phyloP scores from a whole-genome alignment of 2,888 invertebrate species.

The Patella pellucida region DNA sequence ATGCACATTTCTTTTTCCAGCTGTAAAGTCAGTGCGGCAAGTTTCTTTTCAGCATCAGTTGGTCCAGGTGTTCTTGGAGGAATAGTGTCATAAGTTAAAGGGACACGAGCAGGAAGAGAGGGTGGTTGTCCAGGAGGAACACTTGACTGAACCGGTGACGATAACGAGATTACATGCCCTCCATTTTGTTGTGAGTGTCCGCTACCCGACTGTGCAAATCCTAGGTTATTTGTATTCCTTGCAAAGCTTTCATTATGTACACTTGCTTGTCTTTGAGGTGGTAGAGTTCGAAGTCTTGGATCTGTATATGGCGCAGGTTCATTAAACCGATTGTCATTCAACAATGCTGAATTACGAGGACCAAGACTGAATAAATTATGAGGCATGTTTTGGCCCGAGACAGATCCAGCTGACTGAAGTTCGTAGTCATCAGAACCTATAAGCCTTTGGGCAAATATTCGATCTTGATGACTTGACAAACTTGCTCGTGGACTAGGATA shows the following conservation, averaged over 20 bases:
- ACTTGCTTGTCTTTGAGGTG: slow-evolving; percentile 43
- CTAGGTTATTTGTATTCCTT: background rate
- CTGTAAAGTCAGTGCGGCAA: slow-evolving; percentile 45
- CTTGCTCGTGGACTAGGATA: slow-evolving; percentile 72
- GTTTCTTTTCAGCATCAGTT: slow-evolving; percentile 61
- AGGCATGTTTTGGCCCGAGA: slow-evolving; percentile 36
- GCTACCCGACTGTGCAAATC: slow-evolving; percentile 13
- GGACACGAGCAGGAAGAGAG: slow-evolving; percentile 53
- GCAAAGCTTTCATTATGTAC: slow-evolving; percentile 18
- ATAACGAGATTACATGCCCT: slow-evolving; percentile 21
- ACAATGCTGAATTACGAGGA: slow-evolving; percentile 36
- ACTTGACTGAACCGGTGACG: slow-evolving; percentile 14
- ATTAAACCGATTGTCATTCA: slow-evolving; percentile 57
- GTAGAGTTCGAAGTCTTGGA: slow-evolving; percentile 47
- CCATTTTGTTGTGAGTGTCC: slow-evolving; percentile 24
- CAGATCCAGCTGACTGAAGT: slow-evolving; percentile 20
- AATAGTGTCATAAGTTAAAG: slow-evolving; percentile 47
- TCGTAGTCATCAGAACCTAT: slow-evolving; percentile 28
- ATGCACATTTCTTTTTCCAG: slow-evolving; percentile 19
- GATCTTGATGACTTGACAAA: slow-evolving; percentile 59
- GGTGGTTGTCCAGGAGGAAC: slow-evolving; percentile 40
- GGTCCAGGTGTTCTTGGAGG: slow-evolving; percentile 48
- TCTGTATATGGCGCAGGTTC: slow-evolving; percentile 59
- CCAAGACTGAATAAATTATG: slow-evolving; percentile 37
- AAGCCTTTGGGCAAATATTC: slow-evolving; percentile 33